A percentile compares a stretch with the other conserved stretches of the same genome.
Conservation (phyloP, 2,888 invertebrate genomes). For the Ischnura elegans region DNA sequence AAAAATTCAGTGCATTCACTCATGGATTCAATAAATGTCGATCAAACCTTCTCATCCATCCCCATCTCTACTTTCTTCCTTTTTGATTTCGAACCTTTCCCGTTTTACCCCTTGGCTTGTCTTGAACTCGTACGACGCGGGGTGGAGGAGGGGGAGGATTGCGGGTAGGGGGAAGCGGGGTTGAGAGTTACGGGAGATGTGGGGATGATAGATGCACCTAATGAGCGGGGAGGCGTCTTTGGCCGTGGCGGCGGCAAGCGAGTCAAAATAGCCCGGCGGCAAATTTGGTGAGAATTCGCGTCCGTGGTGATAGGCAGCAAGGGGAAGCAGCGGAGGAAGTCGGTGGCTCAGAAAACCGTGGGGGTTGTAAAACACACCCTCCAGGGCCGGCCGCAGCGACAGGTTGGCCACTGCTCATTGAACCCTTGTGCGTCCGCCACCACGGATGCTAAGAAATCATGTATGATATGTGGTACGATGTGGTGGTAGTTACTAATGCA, state of each 20-base stretch:
- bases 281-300: conserved; percentile 66
- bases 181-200: conserved; percentile 47
- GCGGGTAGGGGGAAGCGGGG: not conserved
- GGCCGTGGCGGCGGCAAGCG: not conserved
- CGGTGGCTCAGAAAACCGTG: not conserved
- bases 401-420: too few species aligned
- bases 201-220: conserved; percentile 64
- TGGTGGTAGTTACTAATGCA: too few species aligned
- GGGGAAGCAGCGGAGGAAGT: not conserved
- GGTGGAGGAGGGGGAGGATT: not conserved
- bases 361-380: not conserved
- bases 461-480: too few species aligned
- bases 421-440: too few species aligned
- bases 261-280: conserved; percentile 52
- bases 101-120: not conserved
- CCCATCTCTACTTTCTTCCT: not conserved
- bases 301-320: conserved; percentile 7
- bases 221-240: conserved; percentile 60
- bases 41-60: too few species aligned
- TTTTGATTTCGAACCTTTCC: not conserved
- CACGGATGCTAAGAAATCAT: too few species aligned
- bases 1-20: too few species aligned
- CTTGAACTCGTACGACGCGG: not conserved
- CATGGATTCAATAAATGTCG: too few species aligned
- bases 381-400: too few species aligned